Evolutionary conservation across 2,113 vertebrate species (phyloP), one percentile per base, ranked within the genome.

Genomic region (Geococcyx californianus): DNA sequence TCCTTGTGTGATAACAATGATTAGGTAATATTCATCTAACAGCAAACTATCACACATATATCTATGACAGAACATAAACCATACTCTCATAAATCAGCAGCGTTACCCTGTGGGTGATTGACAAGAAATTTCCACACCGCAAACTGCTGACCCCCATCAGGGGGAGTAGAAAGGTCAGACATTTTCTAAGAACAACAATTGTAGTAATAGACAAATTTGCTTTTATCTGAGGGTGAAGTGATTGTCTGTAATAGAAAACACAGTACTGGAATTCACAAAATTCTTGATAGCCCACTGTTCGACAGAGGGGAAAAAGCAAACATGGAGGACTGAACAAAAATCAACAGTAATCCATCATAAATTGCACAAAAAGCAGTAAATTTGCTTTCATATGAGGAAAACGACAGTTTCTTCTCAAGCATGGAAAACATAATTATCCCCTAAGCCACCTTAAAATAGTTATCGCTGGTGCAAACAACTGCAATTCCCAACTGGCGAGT

Each of bases 311-410:
- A 89, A 84, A 60, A n/a, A 79, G 44, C 13, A 85, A 89, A 94
- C 51, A 58, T n/a, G 58, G 70, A 91, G 34, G n/a, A 56, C 18
- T 58, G 54, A 94, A 79, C 28, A 87, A 91, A 95, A 85, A 29
- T 2, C 55, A 87, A 63, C 26, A 62, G 54, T 11, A 93, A 79
- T 72, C 45, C 74, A 87, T 40, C 59, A 89, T 33, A 84, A 84
- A 64, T 54, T 62, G 58, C 45, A 86, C 15, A 83, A 78, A 72
- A 95, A 66, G n/a, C 45, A 72, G 54, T 64, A 87, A n/a, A 82
- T 94, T 64, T 72, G 36, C 66, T 94, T 78, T 84, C 89, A 87
- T 76, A 82, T 29, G 70, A 94, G 34, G 74, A 89, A 89, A 89
- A 87, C 24, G 25, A 87, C 58, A 89, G 52, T 42, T 93, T 90